Evolutionary conservation across 53 echinoderm and acorn worm species (phyloP).

Genomic region (Temnopleurus reevesii): DNA sequence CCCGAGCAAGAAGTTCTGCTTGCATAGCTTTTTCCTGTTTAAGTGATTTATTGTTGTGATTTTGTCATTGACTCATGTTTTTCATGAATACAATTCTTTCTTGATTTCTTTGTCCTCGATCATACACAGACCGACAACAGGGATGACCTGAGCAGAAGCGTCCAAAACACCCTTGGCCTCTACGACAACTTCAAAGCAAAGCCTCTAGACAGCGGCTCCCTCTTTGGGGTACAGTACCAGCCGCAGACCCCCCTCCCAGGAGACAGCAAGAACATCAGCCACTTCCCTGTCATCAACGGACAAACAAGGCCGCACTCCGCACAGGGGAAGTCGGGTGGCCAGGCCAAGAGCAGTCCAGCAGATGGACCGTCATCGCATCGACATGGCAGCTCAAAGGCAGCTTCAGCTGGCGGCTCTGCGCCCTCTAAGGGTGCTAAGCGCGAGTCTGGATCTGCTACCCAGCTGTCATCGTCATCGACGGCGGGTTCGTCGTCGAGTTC

Average conservation of each 20-base stretch:
- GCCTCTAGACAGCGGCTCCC: not conserved
- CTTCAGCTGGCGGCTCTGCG: constrained; percentile 16
- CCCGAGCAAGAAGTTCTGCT: no score
- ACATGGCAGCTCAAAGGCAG: constrained; percentile 3
- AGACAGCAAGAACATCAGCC: constrained; percentile 40
- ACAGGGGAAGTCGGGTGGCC: not conserved
- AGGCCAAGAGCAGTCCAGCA: not conserved
- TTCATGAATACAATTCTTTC: not conserved
- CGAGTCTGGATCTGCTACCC: constrained; percentile 47
- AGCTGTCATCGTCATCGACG: constrained; percentile 10
- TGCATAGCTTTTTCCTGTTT: no score
- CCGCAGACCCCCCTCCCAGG: constrained; percentile 40
- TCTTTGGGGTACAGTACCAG: constrained; percentile 30
- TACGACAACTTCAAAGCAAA: constrained; percentile 6
- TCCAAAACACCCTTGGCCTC: constrained; percentile 14
- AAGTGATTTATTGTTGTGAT: no score
- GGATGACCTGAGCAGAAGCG: constrained; percentile 46
- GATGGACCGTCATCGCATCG: not conserved
- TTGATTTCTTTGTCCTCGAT: not conserved
- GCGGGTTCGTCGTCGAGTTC: not conserved
- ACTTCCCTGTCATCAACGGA: constrained; percentile 46
- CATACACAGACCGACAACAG: constrained; percentile 19
- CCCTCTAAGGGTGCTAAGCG: constrained; percentile 54
- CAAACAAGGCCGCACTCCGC: not conserved
- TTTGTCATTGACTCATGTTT: no score